These are phyloP conservation scores for Endotricha flammealis DNA, from an alignment of 2,888 invertebrate species.

Conservation along the genomic window DNA sequence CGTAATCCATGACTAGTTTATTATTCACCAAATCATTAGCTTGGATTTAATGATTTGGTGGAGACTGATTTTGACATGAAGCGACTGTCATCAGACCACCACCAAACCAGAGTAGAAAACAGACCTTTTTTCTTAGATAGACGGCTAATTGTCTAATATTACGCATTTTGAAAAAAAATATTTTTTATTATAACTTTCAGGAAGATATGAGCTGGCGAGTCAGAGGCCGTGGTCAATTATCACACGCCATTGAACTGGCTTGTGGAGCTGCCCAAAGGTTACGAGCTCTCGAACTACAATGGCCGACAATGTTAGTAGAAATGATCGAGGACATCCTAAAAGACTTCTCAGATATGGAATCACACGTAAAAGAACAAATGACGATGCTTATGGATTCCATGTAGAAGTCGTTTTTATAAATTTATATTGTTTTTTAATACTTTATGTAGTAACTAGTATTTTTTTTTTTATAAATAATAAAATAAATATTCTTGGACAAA, in stretches of 20 bases:
- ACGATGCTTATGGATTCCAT: conserved; percentile 67
- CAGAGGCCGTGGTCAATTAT: conserved; percentile 84
- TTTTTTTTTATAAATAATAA: too few relatives aligned
- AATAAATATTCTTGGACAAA: too few relatives aligned
- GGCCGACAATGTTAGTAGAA: conserved; percentile 87
- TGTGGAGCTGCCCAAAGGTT: conserved; percentile 87
- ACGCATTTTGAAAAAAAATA: too few relatives aligned
- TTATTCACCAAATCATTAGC: neutral
- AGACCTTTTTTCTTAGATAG: too few relatives aligned
- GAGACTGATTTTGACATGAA: too few relatives aligned
- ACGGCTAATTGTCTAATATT: too few relatives aligned
- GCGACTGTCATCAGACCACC: too few relatives aligned
- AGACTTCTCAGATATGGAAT: conserved; percentile 89
- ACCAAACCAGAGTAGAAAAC: too few relatives aligned
- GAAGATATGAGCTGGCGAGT: conserved; percentile 86
- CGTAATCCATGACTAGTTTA: neutral
- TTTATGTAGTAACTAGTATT: neutral
- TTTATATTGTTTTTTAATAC: neutral
- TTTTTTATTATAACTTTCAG: too few relatives aligned
- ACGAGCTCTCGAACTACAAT: conserved; percentile 84
- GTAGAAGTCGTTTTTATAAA: conserved; percentile 3
- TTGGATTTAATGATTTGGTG: conserved; percentile 7
- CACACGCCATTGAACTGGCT: conserved; percentile 84
- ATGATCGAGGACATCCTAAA: conserved; percentile 86
- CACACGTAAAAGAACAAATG: conserved; percentile 85